Base-by-base conservation (phyloP, 2,797 vertebrate species). In the Echiichthys vipera region DNA sequence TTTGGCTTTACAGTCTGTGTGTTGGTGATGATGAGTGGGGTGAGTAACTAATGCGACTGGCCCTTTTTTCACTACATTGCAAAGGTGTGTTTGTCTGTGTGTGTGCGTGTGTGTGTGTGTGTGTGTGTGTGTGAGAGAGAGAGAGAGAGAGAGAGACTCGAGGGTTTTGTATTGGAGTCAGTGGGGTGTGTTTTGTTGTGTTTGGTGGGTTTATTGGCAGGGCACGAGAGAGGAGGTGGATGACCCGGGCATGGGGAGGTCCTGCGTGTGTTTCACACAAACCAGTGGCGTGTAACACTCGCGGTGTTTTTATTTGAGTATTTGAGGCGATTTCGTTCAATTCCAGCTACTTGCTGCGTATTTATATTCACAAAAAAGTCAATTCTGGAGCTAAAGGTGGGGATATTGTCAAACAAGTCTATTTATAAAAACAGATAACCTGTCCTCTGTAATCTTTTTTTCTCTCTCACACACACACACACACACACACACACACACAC, bases 1-100 rank as follows among this genome's bases (percentile, higher is more conserved):
- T 57, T 70, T 39, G 69, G 77, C 66, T 87, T 73, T 74, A 63
- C 83, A 59, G 71, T 50, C 73, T 80, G 49, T 85, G 78, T 88
- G 77, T 77, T 81, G 83, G 65, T 86, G 87, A 88, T 87, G 88
- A 84, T 89, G 84, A 89, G 84, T 88, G 83, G 65, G 84, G 86
- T 86, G 85, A 90, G 89, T 87, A 91, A 91, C 80, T 77, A 84
- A 84, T 54, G 78, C 68, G 74, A 81, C 78, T 20, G 68, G 61
- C 45, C 68, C 61, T 46, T 65, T 50, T 51, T 25, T 61, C 49
- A 55, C 20, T 56, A 47, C 84, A 76, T 59, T 88, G 84, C 53
- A 72, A 63, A 87, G 77, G 84, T 88, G 89, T 90, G 84, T 87
- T 67, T 72, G 71, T 45, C 29, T 34, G 47, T 51, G 69, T 63